Base-by-base conservation (phyloP, 2,113 vertebrate genomes). In the Nipponia nippon region DNA sequence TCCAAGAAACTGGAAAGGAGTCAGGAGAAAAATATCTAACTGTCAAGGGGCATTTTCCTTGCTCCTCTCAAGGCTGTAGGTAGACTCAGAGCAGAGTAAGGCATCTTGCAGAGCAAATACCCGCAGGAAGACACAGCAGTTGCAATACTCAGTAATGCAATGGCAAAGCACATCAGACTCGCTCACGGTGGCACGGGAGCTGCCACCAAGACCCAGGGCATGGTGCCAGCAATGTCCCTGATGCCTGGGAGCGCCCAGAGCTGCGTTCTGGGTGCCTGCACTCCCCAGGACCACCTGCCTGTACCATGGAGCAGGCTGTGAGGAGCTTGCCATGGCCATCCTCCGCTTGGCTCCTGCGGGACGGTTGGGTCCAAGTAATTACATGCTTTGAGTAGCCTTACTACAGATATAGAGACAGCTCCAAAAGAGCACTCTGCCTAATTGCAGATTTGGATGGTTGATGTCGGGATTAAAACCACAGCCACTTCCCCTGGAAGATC, bases 401-500 rank as follows among this genome's bases (percentile, higher is more conserved):
- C 78, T 90, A 80, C 49, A 42, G 46, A 69, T 91, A 88, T 49
- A 93, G 88, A 93, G 71, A 63, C 71, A 84, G 40, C 29, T 88
- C 81, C 36, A 52, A 65, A 81, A 85, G 66, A 91, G 46, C 29
- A 23, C 46, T 72, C 66, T 65, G 34, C 49, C 80, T 93, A 93
- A 89, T 63, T 83, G 87, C 70, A 89, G 49, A 49, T 70, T 87
- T 73, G 66, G 75, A 49, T 32, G 47, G 34, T 17, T 90, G 56
- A 52, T 89, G 87, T 44, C 30, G 72, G 70, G n/a, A 44, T 71
- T 72, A 46, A 90, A 93, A 82, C 42, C 30, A 72, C 70, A 70
- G 52, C 58, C 10, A 4, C n/a, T 59, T 79, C 13, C 47, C n/a
- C 65, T 38, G 42, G 42, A 75, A 73, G 67, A 16, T 44, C 27